Evolutionary conservation across 2,113 vertebrate species (phyloP).

Genomic region (Poecile atricapillus): DNA sequence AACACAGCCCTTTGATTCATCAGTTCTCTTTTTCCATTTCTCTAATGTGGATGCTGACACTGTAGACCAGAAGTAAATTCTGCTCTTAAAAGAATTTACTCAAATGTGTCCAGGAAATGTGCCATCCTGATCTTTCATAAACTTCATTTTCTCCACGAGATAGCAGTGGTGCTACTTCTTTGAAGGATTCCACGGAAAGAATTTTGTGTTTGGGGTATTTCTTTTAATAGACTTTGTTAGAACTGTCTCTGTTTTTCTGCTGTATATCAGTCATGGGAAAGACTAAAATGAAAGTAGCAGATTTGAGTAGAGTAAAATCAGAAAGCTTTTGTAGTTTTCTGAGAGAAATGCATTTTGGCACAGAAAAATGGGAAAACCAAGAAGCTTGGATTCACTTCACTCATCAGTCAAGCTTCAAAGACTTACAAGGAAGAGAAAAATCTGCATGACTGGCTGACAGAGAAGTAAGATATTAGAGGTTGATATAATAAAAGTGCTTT

Average conservation of each 20-base stretch:
- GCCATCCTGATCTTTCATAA: background rate
- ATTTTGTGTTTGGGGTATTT: background rate
- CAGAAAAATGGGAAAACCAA: background rate
- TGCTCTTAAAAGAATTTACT: background rate
- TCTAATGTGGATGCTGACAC: background rate
- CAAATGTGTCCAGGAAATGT: background rate
- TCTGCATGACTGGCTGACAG: background rate
- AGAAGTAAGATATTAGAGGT: background rate
- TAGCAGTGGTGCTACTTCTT: background rate
- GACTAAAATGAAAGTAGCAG: background rate
- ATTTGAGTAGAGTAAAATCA: slow-evolving; percentile 18
- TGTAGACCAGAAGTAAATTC: background rate
- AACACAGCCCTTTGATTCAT: background rate
- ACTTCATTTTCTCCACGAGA: background rate
- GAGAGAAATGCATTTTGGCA: slow-evolving; percentile 31
- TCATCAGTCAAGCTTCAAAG: slow-evolving; percentile 51
- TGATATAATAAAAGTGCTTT: background rate
- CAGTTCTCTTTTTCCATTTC: background rate
- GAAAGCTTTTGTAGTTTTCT: slow-evolving; percentile 46
- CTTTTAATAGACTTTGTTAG: background rate
- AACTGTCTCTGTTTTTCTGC: background rate
- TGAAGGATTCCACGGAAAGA: background rate
- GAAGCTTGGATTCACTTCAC: slow-evolving; percentile 22
- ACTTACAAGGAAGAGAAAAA: background rate
- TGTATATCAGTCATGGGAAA: background rate